Evolutionary conservation across 2,113 vertebrate species (phyloP), one percentile per base, ranked within the genome.

Genomic region (Hippocampus abdominalis): DNA sequence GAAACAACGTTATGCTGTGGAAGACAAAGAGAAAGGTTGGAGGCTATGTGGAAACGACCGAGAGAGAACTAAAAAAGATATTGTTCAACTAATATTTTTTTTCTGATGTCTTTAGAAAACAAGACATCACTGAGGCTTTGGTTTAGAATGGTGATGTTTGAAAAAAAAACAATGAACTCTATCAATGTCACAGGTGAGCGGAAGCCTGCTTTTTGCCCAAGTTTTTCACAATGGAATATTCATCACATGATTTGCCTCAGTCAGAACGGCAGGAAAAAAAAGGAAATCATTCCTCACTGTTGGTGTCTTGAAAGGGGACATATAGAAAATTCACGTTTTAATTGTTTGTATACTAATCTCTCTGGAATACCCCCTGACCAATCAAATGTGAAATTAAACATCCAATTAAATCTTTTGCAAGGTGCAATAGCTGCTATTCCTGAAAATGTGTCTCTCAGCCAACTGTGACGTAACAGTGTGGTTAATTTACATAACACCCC

Each of bases 181-280:
- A 53, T 64, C 32, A 40, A 8, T 65, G 68, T 71, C 64, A 68
- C 29, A 64, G 53, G 29, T 64, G 27, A 36, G 13, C n/a, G n/a
- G 39, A 46, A 49, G 27, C 63, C 42, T 70, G 16, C 20, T 53
- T 66, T 73, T 63, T 54, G 36, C 25, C 18, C 1, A 8, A 36
- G 2, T 6, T 3, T 9, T n/a, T 29, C 25, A 44, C 2, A 36
- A 25, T 49, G 68, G 23, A 65, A 63, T 40, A 65, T 48, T 68
- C 20, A 6, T 49, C 21, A 18, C 65, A 60, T 27, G 11, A 16
- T 64, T n/a, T 10, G 36, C 9, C 65, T 53, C 54, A 27, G 51
- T 44, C 27, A 66, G 64, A 46, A 72, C 3, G 29, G 8, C 8
- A 61, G 46, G 46, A 13, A 64, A 1, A 67, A 59, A 64, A 64